These are phyloP conservation scores for Apostichopus parvimensis DNA, from an alignment of 35 echinoderm and acorn worm genomes.

Conservation along the genomic window DNA sequence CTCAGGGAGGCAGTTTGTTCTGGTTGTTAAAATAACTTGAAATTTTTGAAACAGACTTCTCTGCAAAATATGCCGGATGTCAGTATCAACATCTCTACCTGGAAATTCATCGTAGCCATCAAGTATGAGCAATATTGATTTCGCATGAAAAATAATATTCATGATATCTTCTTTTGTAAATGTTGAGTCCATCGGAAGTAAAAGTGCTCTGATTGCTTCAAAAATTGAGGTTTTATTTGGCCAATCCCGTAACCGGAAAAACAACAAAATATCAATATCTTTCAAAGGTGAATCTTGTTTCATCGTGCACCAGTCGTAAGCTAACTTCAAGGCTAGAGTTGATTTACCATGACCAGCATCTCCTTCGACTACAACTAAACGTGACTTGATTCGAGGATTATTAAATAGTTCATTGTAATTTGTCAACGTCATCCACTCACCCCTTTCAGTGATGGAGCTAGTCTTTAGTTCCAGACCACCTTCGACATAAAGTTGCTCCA, in stretches of 20 bases:
- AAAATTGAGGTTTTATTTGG: neutral
- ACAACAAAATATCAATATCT: neutral
- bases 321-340: neutral
- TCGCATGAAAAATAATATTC: neutral
- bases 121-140: neutral
- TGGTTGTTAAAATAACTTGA: slow-evolving; percentile 5
- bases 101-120: slow-evolving; percentile 24
- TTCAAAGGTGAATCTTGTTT: neutral
- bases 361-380: slow-evolving; percentile 1
- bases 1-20: neutral
- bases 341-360: slow-evolving; percentile 7
- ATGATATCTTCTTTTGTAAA: neutral
- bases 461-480: neutral
- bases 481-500: neutral
- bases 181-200: neutral
- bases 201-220: neutral
- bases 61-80: neutral
- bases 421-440: neutral
- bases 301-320: slow-evolving; percentile 11
- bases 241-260: neutral
- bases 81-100: neutral
- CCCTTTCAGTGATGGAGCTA: neutral
- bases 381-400: neutral
- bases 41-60: slow-evolving; percentile 23
- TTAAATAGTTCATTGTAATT: neutral